Conservation (phyloP, 2,888 invertebrate species). For the Oasisia sp. region DNA sequence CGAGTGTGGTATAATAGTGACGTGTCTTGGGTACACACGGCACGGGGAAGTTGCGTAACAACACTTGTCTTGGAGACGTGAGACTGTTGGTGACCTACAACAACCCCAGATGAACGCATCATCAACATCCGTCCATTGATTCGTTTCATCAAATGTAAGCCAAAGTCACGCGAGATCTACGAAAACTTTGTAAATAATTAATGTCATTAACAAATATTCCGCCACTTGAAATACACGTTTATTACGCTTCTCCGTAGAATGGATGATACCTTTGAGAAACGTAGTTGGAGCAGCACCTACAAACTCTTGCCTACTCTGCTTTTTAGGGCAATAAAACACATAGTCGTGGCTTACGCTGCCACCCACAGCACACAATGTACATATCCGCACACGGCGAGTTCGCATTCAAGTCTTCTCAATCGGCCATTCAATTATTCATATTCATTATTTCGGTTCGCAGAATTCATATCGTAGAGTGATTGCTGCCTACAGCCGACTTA, state of each 20-base stretch:
- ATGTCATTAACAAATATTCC: not conserved
- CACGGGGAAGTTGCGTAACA: not conserved
- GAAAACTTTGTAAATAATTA: not conserved
- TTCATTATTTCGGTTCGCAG: not conserved
- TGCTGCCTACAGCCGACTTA: not conserved
- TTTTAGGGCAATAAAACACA: not conserved
- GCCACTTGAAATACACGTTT: not conserved
- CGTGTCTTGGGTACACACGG: not conserved
- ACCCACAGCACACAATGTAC: not conserved
- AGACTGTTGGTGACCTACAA: no score
- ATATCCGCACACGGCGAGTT: not conserved
- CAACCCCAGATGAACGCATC: not conserved
- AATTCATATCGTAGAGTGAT: slow-evolving; percentile 4
- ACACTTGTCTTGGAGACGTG: not conserved
- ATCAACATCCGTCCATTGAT: not conserved
- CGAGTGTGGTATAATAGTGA: no score
- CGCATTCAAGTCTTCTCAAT: not conserved
- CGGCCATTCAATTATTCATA: not conserved
- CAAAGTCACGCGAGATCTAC: not conserved
- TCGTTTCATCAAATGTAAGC: not conserved
- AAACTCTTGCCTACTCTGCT: not conserved
- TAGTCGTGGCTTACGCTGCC: not conserved
- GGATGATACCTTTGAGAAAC: not conserved
- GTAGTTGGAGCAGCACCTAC: not conserved
- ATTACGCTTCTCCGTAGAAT: not conserved